phyloP scores from a whole-genome alignment of 2,113 vertebrate genomes.

The Myotis yumanensis region DNA sequence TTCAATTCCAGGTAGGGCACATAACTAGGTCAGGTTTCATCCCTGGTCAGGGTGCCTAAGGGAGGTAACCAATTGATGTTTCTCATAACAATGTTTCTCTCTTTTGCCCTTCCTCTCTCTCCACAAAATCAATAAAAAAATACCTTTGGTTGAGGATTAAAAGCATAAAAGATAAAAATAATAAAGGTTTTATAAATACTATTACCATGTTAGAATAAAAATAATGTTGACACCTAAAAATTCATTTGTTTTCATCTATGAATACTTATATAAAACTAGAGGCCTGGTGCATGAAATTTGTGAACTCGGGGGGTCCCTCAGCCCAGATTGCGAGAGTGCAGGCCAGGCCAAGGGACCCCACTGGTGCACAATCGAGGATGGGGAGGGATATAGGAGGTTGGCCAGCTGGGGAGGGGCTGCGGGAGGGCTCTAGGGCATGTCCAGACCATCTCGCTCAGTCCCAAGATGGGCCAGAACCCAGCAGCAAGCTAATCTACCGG shows the following conservation, averaged over 20 bases:
- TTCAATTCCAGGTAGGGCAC: neutral
- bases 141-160: neutral
- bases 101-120: neutral
- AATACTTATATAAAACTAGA: neutral
- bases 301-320: too few species aligned
- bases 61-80: neutral
- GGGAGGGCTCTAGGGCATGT: too few species aligned
- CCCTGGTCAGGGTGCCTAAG: neutral
- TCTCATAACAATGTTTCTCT: neutral
- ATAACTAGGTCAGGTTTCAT: neutral
- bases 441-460: too few species aligned
- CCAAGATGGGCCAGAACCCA: fast-evolving
- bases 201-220: neutral
- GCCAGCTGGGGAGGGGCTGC: too few species aligned
- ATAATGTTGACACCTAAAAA: neutral
- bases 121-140: neutral
- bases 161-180: neutral
- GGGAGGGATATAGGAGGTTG: too few species aligned
- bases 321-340: too few species aligned
- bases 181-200: neutral
- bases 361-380: too few species aligned
- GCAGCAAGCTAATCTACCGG: too few species aligned
- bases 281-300: too few species aligned
- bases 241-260: neutral
- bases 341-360: too few species aligned